Base-by-base conservation (phyloP, 2,113 vertebrate species). In the Choloepus hoffmanni region DNA sequence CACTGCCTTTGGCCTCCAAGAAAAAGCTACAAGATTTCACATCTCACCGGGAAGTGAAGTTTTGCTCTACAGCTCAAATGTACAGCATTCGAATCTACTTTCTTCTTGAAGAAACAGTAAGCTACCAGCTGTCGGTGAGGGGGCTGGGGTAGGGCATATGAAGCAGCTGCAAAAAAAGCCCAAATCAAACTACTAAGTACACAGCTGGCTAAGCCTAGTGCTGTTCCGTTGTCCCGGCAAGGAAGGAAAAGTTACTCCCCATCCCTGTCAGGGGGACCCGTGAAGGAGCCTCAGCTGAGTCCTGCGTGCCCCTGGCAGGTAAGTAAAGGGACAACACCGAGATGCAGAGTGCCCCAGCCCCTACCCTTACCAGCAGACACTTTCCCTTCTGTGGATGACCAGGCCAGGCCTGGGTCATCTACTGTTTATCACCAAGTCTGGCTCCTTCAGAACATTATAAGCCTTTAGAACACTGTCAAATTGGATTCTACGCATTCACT, bases 401-500 rank as follows among this genome's bases (percentile, higher is more conserved):
- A 3, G 58, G 55, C 92, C 92, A 77, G 40, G 85, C 83, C 92
- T 2, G 10, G 43, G 33, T 74, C 74, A 74, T 45, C 82, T 50
- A 48, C 53, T 94, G 14, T 50, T 9, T 30, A 72, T 26, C 89
- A 53, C 43, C 15, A 94, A 86, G 72, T 92, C 94, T 6, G 67
- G 81, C 88, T 84, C 94, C 77, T 92, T 96, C 78, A 87, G 33
- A 83, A 82, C 72, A 45, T 95, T 72, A 63, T 24, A 63, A 96
- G 89, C 92, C 90, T 97, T 89, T 70, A 85, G 85, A 95, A 97
- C 96, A 92, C 55, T 60, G 82, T 89, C 98, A 88, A 98, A 98
- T 58, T 96, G 95, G 98, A 98, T 97, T 99, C 98, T 98, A 98
- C 86, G 97, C 98, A 98, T 98, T 98, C 98, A 98, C 97, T 98